These are phyloP conservation scores for Ceyx margarethae DNA, from an alignment of 2,113 vertebrate species.

Conservation along the genomic window DNA sequence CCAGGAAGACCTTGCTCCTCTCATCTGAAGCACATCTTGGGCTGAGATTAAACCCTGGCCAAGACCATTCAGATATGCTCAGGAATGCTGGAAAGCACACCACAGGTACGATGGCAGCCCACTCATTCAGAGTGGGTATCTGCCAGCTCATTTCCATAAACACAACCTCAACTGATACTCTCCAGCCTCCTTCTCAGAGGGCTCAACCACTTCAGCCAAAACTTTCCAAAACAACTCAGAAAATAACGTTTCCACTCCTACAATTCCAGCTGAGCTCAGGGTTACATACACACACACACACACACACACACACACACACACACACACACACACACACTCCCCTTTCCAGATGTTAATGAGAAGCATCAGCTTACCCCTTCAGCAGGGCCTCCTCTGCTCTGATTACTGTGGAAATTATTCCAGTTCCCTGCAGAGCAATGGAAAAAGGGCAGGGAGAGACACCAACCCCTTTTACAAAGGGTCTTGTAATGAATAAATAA, in stretches of 20 bases:
- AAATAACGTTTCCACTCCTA: not conserved
- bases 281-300: not conserved
- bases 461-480: not conserved
- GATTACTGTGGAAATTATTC: not conserved
- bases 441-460: not conserved
- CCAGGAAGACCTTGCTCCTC: not conserved
- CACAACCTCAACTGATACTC: not conserved
- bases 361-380: not conserved
- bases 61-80: accelerated
- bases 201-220: not conserved
- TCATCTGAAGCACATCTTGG: accelerated
- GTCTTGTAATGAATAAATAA: accelerated
- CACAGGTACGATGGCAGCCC: accelerated
- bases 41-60: not conserved
- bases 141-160: not conserved
- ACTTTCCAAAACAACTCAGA: not conserved
- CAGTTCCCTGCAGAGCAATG: accelerated
- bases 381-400: not conserved
- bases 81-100: not conserved
- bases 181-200: not conserved
- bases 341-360: not conserved
- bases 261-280: not conserved
- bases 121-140: not conserved
- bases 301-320: not conserved
- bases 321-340: not conserved